Conservation (phyloP, 64 coral and sea anemone species). For the Porites australiensis region DNA sequence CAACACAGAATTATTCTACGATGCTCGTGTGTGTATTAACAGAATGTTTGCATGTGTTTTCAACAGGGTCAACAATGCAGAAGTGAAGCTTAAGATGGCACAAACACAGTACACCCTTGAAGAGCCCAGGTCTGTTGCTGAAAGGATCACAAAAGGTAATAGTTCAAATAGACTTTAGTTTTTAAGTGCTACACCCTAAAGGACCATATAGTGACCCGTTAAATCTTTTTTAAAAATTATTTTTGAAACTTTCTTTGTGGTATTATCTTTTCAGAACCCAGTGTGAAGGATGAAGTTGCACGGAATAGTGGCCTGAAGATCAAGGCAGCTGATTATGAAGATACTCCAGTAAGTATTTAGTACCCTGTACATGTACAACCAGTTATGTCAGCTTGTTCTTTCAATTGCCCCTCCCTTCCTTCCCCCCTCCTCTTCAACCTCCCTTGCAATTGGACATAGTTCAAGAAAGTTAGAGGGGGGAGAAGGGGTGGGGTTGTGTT, state of each 20-base stretch:
- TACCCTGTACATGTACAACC: background rate
- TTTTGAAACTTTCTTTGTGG: too few species aligned
- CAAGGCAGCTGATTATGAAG: slow-evolving; percentile 57
- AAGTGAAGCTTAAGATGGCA: slow-evolving; percentile 39
- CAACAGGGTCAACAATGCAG: slow-evolving; percentile 31
- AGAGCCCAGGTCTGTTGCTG: slow-evolving; percentile 37
- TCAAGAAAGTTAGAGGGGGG: too few species aligned
- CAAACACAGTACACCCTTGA: slow-evolving; percentile 68
- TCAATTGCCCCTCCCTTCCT: too few species aligned
- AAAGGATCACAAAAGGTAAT: slow-evolving; percentile 71
- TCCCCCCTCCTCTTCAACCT: too few species aligned
- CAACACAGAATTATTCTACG: too few species aligned
- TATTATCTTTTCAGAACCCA: background rate
- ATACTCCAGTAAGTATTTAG: slow-evolving; percentile 41
- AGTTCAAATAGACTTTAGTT: background rate
- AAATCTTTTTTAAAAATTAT: too few species aligned
- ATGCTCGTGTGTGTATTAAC: background rate
- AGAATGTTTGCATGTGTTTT: background rate
- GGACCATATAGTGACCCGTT: too few species aligned
- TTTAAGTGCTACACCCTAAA: too few species aligned
- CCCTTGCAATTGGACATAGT: too few species aligned
- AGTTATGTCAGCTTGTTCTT: too few species aligned
- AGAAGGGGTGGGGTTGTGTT: too few species aligned
- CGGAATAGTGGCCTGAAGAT: slow-evolving; percentile 40
- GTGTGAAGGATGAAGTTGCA: slow-evolving; percentile 62